Evolutionary conservation across 2,113 vertebrate genomes (phyloP), one percentile per base, ranked within the genome.

Genomic region (Hipposideros armiger): DNA sequence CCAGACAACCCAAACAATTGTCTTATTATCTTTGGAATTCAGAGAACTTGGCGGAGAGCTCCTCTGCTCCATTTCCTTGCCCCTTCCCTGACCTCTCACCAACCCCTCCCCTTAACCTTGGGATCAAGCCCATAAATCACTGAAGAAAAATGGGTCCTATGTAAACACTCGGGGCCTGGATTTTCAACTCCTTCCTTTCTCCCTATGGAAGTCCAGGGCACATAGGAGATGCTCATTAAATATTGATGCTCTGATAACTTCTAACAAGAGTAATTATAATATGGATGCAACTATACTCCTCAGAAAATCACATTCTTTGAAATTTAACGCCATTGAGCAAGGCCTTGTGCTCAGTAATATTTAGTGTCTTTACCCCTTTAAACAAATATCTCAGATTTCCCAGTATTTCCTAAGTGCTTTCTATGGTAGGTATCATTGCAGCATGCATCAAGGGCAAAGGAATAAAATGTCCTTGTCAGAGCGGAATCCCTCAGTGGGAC

Each of bases 261-360:
- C 36, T 32, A 45, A 36, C 45, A 73, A 36, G 67, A 95, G 80
- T 64, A 67, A 93, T 69, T 82, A 62, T 40, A 90, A 74, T 58
- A 47, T n/a, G 50, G 19, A 56, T 83, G 89, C 66, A 54, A 73
- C 26, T 67, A 69, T 19, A 85, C 70, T 67, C 45, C 50, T 88
- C 30, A 69, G 11, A 58, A 87, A 91, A 86, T 19, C 45, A 72
- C 42, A 80, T 70, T 83, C 24, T 73, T 22, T 86, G 82, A 73
- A 96, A 64, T 32, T 69, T 87, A 87, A 67, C 20, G 81, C 70
- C 28, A 72, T 56, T 78, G 7, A 92, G 15, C 52, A 92, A 92
- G 50, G 52, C 42, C 54, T 86, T 78, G 3, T 90, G 54, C 45
- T 96, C 22, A 83, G 54, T 47, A 76, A 73, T 72, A 92, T 85